Percentiles rank a stretch among this genome's conserved stretches.
phyloP scores from a whole-genome alignment of 2,113 vertebrate species.

The Erythrocercus mccallii region DNA sequence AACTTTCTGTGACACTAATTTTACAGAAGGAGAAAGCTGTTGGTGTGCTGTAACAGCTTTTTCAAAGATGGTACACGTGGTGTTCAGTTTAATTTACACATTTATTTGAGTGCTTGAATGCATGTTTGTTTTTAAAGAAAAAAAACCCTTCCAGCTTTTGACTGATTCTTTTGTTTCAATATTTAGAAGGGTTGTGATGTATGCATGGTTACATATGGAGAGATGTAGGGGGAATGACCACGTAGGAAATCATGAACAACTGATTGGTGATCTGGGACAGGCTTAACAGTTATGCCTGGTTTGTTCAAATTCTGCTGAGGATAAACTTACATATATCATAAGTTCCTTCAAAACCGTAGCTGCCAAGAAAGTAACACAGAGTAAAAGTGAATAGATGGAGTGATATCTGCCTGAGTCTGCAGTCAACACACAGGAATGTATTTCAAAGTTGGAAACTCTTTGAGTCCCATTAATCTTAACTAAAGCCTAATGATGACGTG shows the following conservation, averaged over 20 bases:
- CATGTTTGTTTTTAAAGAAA: not conserved
- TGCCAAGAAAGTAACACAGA: not conserved
- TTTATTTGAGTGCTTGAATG: not conserved
- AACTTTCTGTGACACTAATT: not conserved
- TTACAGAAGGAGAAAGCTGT: not conserved
- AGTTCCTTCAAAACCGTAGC: not conserved
- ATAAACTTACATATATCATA: not conserved
- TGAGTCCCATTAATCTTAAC: conserved; percentile 18
- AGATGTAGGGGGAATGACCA: not conserved
- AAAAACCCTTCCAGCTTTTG: not conserved
- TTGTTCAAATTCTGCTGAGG: not conserved
- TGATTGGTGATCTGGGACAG: not conserved
- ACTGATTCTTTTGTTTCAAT: not conserved
- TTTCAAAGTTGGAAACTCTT: conserved; percentile 11
- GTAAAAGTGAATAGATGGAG: not conserved
- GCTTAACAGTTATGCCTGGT: not conserved
- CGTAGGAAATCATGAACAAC: not conserved
- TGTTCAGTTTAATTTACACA: not conserved
- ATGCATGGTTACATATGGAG: accelerated
- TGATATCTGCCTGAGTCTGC: not conserved
- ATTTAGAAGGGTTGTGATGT: not conserved
- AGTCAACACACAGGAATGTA: not conserved
- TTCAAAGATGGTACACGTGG: not conserved
- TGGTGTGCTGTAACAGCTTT: not conserved
- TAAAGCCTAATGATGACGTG: conserved; percentile 9